Evolutionary conservation across 2,888 invertebrate species (phyloP).

Genomic region (Notodonta ziczac): DNA sequence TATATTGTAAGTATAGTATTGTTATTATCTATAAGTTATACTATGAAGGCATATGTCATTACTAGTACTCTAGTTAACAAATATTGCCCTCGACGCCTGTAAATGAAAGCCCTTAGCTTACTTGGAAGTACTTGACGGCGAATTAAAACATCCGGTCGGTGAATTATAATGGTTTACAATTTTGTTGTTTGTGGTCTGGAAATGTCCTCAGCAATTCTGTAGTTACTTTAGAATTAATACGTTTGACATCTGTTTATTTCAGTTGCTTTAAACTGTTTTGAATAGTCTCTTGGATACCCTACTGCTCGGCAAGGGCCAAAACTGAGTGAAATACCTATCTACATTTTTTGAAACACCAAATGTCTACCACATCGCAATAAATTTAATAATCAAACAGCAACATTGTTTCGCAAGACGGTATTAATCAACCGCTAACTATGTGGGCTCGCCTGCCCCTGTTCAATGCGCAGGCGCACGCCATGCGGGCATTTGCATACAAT

Average conservation of each 20-base stretch:
- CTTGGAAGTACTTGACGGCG: background rate
- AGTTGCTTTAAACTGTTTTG: too few species aligned
- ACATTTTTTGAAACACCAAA: background rate
- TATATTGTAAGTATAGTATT: too few species aligned
- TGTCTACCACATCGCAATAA: background rate
- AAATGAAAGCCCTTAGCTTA: background rate
- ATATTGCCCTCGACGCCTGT: background rate
- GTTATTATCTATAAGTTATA: too few species aligned
- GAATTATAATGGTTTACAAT: background rate
- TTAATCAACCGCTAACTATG: slow-evolving; percentile 27
- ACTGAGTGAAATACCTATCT: too few species aligned
- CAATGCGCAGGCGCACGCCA: slow-evolving; percentile 52
- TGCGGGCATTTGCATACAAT: slow-evolving; percentile 78
- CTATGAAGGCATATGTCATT: too few species aligned
- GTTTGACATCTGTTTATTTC: background rate
- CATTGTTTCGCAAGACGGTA: slow-evolving; percentile 26
- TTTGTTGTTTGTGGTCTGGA: too few species aligned
- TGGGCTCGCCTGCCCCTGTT: slow-evolving; percentile 35
- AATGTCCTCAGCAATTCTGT: too few species aligned
- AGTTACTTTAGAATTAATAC: too few species aligned
- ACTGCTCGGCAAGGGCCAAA: too few species aligned
- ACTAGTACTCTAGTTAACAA: too few species aligned
- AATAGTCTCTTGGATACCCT: too few species aligned
- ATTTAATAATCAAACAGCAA: slow-evolving; percentile 30
- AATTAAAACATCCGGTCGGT: slow-evolving; percentile 2